Evolutionary conservation across 2,113 vertebrate genomes (phyloP), one percentile per base, ranked within the genome.

Genomic region (Dipodomys merriami): DNA sequence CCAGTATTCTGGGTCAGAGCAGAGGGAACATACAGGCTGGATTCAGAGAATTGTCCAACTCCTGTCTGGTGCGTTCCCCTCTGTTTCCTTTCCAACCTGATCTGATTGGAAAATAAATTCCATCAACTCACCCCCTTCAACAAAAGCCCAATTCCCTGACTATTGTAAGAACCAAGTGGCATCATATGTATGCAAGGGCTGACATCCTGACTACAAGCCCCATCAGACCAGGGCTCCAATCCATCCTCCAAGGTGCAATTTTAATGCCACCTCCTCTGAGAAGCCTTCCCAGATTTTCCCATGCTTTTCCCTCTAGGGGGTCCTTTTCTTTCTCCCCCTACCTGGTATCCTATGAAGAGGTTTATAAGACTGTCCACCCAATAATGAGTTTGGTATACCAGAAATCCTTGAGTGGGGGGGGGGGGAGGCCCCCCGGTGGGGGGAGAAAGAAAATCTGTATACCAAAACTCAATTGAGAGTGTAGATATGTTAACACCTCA

Each of bases 161-260:
- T 16, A 5, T 1, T 22, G 9, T 27, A 57, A 92, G 89, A 77
- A 62, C 12, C 19, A 33, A 0, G 18, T 30, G n/a, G 49, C 22
- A 12, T 77, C 65, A 5, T 1, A 0, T 1, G 29, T 0, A 0
- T 0, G 20, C 20, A 65, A 60, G 44, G 22, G 53, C 44, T 13
- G 2, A 15, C 33, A 19, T n/a, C 18, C 57, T 11, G 7, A 0
- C 60, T 1, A 0, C 25, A 9, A 69, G 39, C 25, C 74, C 82
- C 27, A 13, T 53, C 13, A 0, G 0, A 1, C 39, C 82, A 64
- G 23, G 27, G 73, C 33, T 33, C 78, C 57, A 23, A 2, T 7
- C 15, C 15, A 13, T 18, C 33, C 74, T 81, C 39, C 22, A 23
- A 13, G 25, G 19, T n/a, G 3, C 27, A 44, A 4, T 10, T 33